phyloP scores from a whole-genome alignment of 2,797 vertebrate genomes.

The Phalanger gymnotis region DNA sequence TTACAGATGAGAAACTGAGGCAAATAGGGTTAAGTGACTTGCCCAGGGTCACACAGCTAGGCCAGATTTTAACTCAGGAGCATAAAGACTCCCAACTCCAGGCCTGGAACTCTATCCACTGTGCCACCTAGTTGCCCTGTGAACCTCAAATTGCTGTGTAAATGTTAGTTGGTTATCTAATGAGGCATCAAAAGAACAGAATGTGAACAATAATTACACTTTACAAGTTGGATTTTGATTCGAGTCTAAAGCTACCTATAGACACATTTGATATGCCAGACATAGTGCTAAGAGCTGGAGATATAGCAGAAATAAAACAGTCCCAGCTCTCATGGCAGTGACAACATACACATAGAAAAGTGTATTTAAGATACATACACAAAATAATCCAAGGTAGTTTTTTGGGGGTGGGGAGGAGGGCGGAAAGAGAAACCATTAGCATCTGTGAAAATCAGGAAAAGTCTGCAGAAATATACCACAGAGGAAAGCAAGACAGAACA shows the following conservation, averaged over 20 bases:
- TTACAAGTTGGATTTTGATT: not conserved
- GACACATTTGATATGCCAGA: not conserved
- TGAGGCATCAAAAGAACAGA: not conserved
- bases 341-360: not conserved
- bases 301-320: not conserved
- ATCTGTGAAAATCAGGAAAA: not conserved
- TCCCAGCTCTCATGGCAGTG: not conserved
- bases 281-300: not conserved
- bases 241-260: not conserved
- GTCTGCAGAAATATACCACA: not conserved
- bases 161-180: not conserved
- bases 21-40: not conserved
- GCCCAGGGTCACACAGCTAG: not conserved
- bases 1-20: too few species aligned
- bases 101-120: not conserved
- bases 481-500: not conserved
- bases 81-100: not conserved
- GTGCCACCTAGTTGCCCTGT: not conserved
- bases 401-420: not conserved
- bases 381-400: not conserved
- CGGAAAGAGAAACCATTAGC: not conserved
- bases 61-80: not conserved
- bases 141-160: not conserved
- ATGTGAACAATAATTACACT: not conserved
- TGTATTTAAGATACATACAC: not conserved